Conservation (phyloP, 2,113 vertebrate genomes). For the Calyptomena viridis region DNA sequence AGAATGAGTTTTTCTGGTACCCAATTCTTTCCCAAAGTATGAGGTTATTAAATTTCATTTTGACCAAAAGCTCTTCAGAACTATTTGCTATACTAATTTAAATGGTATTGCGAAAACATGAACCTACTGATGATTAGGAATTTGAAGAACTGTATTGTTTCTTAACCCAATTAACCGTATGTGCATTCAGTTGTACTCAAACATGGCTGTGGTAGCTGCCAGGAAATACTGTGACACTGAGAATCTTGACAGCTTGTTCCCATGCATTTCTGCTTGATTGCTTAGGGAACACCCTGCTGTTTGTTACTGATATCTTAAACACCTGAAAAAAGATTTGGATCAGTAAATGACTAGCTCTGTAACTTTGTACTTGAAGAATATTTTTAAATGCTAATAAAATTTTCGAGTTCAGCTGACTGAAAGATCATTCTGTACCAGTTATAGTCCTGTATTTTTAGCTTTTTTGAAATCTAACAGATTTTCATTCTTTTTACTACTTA, state of each 20-base stretch:
- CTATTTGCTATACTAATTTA: background rate
- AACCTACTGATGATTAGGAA: background rate
- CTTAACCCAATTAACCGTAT: background rate
- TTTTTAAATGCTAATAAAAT: background rate
- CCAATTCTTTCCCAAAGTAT: background rate
- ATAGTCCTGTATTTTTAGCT: background rate
- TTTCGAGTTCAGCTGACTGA: background rate
- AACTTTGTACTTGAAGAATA: background rate
- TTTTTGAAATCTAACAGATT: background rate
- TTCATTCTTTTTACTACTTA: background rate
- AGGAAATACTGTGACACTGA: background rate
- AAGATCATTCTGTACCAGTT: background rate
- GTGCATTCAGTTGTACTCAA: background rate
- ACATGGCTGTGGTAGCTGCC: background rate
- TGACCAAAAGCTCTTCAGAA: background rate
- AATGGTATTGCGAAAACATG: background rate
- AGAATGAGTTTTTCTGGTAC: background rate
- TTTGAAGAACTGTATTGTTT: background rate
- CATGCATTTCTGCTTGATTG: background rate
- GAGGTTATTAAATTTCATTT: background rate
- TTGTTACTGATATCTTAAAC: background rate
- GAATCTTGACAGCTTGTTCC: background rate
- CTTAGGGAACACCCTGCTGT: background rate
- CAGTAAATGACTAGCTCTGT: background rate
- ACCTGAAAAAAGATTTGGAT: background rate